Base-by-base conservation (phyloP, 2,797 vertebrate genomes). In the Rhinoraja longicauda region DNA sequence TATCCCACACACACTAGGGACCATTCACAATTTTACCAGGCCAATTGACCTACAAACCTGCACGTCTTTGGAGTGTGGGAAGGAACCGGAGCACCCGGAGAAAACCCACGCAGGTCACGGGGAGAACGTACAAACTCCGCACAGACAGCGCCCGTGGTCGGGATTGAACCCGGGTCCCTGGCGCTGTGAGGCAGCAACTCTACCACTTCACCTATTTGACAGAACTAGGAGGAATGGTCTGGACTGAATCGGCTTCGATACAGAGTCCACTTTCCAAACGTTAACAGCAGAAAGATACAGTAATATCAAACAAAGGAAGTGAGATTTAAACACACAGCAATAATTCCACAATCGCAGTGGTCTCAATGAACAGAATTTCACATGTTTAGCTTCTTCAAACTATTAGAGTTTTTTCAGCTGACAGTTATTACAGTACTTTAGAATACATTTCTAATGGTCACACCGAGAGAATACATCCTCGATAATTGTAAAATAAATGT, bases 321-420 rank as follows among this genome's bases (percentile, higher is more conserved):
- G 64, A 67, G 29, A 45, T 10, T 91, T 26, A n/a, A 72, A 21
- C 19, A 13, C 36, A 8, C 45, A 45, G 24, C 29, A 29, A 45
- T 91, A 26, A 91, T 26, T 73, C 73, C 67, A 92, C 70, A 75
- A 88, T 36, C 67, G 67, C 88, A 45, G 64, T 45, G 24, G 17
- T 26, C 19, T 15, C 67, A 72, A 90, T 24, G 0, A 32, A 67
- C 59, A 67, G 7, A n/a, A 59, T 81, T 29, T 17, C 29, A 64
- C 17, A 72, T 62, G 13, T 90, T 45, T 73, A 91, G 64, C 70
- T 92, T 70, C 70, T 70, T 72, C 59, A 26, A 91, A 73, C 88
- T 45, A 88, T 72, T 45, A 86, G 29, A 32, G 64, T 29, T 75
- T 70, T 92, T 10, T 53, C 90, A 92, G 92, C 90, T 57, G 70